Percentiles rank a stretch among this genome's conserved stretches.
These are phyloP conservation scores for Crocodylus rhombifer DNA, from an alignment of 2,797 vertebrate species.

Conservation along the genomic window DNA sequence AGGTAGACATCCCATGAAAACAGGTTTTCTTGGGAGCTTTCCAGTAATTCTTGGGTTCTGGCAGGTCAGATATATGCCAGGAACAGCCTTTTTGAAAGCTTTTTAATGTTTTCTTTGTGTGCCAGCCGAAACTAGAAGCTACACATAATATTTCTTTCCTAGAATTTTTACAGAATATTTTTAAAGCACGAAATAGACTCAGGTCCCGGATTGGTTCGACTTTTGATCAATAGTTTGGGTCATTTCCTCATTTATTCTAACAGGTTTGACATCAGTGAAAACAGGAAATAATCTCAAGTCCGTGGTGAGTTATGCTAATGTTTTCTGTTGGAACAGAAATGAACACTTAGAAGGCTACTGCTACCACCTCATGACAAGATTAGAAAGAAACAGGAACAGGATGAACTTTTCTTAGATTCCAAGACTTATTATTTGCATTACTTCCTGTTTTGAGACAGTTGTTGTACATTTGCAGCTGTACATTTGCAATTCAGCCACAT, in stretches of 20 bases:
- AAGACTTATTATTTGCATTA: too few relatives aligned
- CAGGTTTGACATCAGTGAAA: constrained; percentile 41
- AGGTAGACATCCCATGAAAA: constrained; percentile 41
- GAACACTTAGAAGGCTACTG: background rate
- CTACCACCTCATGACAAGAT: background rate
- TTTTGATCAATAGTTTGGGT: constrained; percentile 50
- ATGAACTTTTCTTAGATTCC: background rate
- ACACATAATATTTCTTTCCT: constrained; percentile 43
- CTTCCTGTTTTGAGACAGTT: background rate
- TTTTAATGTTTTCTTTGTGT: constrained; percentile 8
- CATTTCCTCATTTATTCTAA: constrained; percentile 26
- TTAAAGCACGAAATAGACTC: constrained; percentile 45
- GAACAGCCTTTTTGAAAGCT: constrained; percentile 17
- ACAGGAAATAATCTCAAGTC: background rate
- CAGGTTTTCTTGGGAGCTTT: constrained; percentile 55
- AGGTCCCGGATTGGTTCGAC: constrained; percentile 55
- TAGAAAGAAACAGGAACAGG: background rate
- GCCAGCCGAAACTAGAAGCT: constrained; percentile 49
- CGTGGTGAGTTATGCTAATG: constrained; percentile 51
- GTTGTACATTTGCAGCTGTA: background rate
- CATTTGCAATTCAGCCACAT: background rate
- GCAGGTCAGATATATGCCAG: constrained; percentile 41
- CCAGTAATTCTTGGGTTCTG: constrained; percentile 52
- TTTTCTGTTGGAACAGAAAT: constrained; percentile 1
- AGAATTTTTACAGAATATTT: background rate